A percentile compares a stretch with the other conserved stretches of the same genome.
Conservation (phyloP, 2,113 vertebrate species). For the Turdus rufiventris region DNA sequence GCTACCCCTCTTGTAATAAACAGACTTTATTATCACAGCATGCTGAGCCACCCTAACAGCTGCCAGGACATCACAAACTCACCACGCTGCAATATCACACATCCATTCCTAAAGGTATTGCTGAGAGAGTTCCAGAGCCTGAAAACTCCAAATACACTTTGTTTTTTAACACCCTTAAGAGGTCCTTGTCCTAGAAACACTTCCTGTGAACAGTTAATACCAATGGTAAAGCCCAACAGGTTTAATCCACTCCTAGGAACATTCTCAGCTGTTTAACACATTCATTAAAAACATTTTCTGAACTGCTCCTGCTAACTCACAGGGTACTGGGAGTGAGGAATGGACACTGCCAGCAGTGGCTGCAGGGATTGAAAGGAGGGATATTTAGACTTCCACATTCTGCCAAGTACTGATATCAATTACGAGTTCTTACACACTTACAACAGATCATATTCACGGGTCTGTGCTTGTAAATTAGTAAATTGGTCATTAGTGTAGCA, state of each 20-base stretch:
- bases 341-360: not conserved
- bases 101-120: not conserved
- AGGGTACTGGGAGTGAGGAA: not conserved
- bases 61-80: not conserved
- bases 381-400: not conserved
- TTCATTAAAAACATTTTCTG: not conserved
- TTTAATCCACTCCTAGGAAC: not conserved
- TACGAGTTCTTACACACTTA: not conserved
- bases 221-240: not conserved
- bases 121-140: not conserved
- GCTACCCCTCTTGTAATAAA: not conserved
- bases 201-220: not conserved
- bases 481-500: not conserved
- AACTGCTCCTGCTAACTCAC: not conserved
- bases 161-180: not conserved
- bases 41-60: not conserved
- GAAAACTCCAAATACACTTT: not conserved
- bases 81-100: not conserved
- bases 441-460: not conserved
- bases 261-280: not conserved
- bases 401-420: not conserved
- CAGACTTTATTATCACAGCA: not conserved
- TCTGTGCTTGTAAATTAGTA: not conserved
- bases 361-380: not conserved
- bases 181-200: not conserved